phyloP scores from a whole-genome alignment of 2,113 vertebrate species.

The Panthera uncia region DNA sequence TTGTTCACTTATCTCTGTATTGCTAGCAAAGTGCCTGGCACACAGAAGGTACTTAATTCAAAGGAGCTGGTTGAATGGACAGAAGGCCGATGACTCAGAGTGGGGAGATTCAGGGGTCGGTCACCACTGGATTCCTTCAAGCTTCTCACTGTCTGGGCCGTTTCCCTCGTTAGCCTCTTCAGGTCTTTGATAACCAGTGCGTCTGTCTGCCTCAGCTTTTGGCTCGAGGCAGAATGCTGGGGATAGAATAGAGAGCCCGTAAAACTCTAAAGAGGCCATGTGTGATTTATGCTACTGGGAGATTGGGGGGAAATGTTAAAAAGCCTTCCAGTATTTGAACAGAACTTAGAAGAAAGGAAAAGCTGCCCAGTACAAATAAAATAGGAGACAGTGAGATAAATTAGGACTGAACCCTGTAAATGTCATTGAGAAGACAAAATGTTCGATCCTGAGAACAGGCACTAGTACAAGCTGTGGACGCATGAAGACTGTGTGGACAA shows the following conservation, averaged over 20 bases:
- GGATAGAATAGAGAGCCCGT: neutral
- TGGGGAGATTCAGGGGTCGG: neutral
- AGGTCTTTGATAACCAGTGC: neutral
- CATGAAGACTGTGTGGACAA: neutral
- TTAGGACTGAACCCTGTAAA: neutral
- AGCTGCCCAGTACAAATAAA: neutral
- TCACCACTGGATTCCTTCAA: neutral
- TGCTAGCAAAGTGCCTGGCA: neutral
- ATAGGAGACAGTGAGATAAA: neutral
- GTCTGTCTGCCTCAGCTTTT: neutral
- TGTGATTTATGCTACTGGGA: neutral
- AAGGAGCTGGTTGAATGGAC: neutral
- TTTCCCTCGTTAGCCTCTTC: neutral
- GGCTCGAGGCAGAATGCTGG: neutral
- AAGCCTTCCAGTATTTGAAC: neutral
- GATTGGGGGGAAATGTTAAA: neutral
- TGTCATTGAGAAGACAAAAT: conserved; percentile 21
- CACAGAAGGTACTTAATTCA: neutral
- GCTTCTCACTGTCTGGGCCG: neutral
- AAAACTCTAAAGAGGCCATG: neutral
- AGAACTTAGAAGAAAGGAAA: neutral
- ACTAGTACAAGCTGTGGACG: neutral
- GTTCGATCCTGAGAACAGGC: neutral
- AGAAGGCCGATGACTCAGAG: neutral
- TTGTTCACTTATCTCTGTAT: neutral